Evolutionary conservation across 2,113 vertebrate species (phyloP).

Genomic region (Rhombomys opimus): DNA sequence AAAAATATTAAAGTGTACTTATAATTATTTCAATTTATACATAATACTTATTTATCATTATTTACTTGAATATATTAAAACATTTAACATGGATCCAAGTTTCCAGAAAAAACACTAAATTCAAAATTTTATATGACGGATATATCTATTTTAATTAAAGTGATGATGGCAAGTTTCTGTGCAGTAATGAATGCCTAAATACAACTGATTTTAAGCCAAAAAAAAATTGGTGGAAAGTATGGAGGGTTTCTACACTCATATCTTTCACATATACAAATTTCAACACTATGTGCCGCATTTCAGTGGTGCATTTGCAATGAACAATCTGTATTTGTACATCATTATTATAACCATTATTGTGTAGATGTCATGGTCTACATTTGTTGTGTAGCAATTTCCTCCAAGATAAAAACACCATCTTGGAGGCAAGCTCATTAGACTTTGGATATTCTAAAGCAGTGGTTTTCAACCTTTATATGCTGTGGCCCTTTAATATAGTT

Average conservation of each 20-base stretch:
- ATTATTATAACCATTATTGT: conserved; percentile 23
- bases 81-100: conserved; percentile 19
- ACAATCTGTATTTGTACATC: neutral
- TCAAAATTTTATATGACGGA: conserved; percentile 29
- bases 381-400: neutral
- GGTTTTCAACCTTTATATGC: neutral
- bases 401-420: neutral
- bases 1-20: neutral
- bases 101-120: neutral
- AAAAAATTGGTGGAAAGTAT: neutral
- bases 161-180: neutral
- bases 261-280: neutral
- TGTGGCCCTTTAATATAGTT: neutral
- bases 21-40: neutral
- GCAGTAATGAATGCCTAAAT: conserved; percentile 6
- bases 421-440: neutral
- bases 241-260: neutral
- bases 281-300: neutral
- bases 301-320: neutral
- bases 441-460: neutral
- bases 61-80: neutral
- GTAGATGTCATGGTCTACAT: neutral
- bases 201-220: neutral
- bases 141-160: neutral
- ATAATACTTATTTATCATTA: neutral